A percentile compares a stretch with the other conserved stretches of the same genome.
Evolutionary conservation across 37 sponge, comb jelly and placozoan genomes (phyloP).

Genomic region (Ianthella basta): DNA sequence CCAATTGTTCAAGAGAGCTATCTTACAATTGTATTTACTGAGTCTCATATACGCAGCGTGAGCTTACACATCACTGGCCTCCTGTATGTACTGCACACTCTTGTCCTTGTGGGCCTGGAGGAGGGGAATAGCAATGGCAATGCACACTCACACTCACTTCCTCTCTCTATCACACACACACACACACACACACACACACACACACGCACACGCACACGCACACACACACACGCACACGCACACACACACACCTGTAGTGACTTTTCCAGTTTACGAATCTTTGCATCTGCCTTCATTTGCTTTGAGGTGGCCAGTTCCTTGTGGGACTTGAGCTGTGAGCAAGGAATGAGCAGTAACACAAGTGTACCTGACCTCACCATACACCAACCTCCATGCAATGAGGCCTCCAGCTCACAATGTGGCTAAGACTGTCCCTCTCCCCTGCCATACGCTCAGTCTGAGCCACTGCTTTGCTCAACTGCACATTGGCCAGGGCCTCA

Average conservation of each 20-base stretch:
- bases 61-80: constrained; percentile 24
- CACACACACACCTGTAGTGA: constrained; percentile 7
- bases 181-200: too few relatives aligned
- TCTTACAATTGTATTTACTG: too few relatives aligned
- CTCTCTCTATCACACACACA: not conserved
- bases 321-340: constrained; percentile 12
- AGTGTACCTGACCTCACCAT: not conserved
- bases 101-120: constrained; percentile 8
- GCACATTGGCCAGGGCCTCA: constrained; percentile 34
- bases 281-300: not conserved
- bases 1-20: too few relatives aligned
- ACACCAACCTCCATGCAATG: not conserved
- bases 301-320: not conserved
- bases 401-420: constrained; percentile 39
- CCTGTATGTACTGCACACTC: constrained; percentile 21
- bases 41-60: too few relatives aligned
- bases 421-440: constrained; percentile 58
- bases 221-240: not conserved
- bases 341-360: not conserved
- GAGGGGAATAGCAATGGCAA: not conserved
- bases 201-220: too few relatives aligned
- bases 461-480: constrained; percentile 37
- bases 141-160: not conserved
- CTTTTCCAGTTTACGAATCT: constrained; percentile 5
- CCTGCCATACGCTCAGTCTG: constrained; percentile 58